Evolutionary conservation across 2,888 invertebrate species (phyloP).

Genomic region (Tolmerus cingulatus): DNA sequence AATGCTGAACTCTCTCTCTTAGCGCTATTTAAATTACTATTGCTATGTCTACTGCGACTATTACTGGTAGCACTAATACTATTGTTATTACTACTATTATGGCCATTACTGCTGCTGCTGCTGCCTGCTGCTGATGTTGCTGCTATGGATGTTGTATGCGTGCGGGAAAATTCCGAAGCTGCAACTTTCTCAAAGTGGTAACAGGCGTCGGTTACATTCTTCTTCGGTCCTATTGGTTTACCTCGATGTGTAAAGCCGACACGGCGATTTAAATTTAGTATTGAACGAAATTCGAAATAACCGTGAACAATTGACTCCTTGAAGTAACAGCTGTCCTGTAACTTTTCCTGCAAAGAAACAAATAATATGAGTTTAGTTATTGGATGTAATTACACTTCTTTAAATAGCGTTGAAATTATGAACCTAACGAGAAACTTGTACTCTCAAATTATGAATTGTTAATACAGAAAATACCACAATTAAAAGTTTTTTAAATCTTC

Average conservation of each 20-base stretch:
- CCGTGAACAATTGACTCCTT: constrained; percentile 62
- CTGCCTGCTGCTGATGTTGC: constrained; percentile 46
- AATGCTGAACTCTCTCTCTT: constrained; percentile 45
- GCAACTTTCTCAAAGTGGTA: constrained; percentile 61
- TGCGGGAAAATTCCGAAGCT: constrained; percentile 60
- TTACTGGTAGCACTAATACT: constrained; percentile 51
- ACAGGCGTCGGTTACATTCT: constrained; percentile 60
- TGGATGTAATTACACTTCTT: neutral
- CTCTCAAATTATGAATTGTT: too few species aligned
- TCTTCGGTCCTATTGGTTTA: constrained; percentile 62
- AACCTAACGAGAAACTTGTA: neutral
- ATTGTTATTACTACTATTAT: constrained; percentile 55
- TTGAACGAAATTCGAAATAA: constrained; percentile 62
- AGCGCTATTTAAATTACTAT: constrained; percentile 58
- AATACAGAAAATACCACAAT: too few species aligned
- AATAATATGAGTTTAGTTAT: constrained; percentile 3
- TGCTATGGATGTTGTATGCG: constrained; percentile 29
- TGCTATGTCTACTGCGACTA: constrained; percentile 50
- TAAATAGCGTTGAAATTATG: neutral
- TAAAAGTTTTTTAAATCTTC: too few species aligned
- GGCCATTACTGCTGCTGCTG: constrained; percentile 51
- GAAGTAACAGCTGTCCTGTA: constrained; percentile 63
- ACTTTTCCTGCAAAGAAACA: constrained; percentile 57
- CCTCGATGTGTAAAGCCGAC: constrained; percentile 63
- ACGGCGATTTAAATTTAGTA: constrained; percentile 60